Evolutionary conservation across 2,888 invertebrate genomes (phyloP), one percentile per base, ranked within the genome.

Genomic region (Opisthograptis luteolata): DNA sequence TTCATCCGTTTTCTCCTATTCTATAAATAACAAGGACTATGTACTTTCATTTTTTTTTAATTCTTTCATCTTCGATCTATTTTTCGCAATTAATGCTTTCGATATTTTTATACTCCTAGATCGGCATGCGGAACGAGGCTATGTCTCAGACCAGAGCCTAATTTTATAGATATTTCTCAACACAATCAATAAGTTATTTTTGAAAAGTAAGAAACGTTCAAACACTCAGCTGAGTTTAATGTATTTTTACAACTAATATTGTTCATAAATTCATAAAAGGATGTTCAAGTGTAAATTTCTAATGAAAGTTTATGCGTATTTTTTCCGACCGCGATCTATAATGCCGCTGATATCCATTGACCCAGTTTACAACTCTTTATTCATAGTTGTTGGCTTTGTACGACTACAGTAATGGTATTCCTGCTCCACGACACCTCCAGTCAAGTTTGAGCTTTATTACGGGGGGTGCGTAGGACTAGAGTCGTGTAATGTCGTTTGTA

Each of bases 341-440:
- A 55, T 45, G 44, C 57, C 59, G 49, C 52, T 44, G 48, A 46
- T 55, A 52, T 37, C 34, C 40, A 37, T 37, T 55, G 59, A 52
- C 59, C 59, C 17, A 52, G 46, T 56, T 59, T 43, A 34, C 46
- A 27, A 34, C 42, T 41, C 37, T 52, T 55, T 39, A 42, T 27
- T 31, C 52, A 39, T 56, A 49, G 42, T 42, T 47, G 42, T 30
- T 45, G 25, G 30, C 32, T 46, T 42, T 51, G 19, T 36, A n/a
- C 20, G 34, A 32, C 27, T 27, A 36, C 31, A 44, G 40, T 40
- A 36, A 25, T 12, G 31, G 35, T 46, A 42, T 39, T 50, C 14
- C 17, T 46, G 12, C 37, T 47, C 24, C 19, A 9, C 10, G 3
- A 19, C 15, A 12, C 9, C 25, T 39, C 14, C n/a, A n/a, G n/a